Percentiles rank a stretch among this genome's conserved stretches.
Conservation (phyloP, 1,140 invertebrate genomes). For the Tetramorium parvispinum region DNA sequence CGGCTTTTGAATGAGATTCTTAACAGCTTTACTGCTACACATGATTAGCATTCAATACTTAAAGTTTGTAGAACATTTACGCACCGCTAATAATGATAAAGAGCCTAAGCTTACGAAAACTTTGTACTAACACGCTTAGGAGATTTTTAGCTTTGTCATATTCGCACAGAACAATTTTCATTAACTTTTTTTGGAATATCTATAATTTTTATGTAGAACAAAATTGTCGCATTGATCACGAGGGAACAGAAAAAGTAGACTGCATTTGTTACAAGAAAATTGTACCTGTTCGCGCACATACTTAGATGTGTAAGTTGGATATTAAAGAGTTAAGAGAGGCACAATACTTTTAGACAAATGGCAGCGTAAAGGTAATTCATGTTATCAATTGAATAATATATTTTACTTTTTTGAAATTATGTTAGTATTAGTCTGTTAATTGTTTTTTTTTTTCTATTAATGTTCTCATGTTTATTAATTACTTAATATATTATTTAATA, state of each 20-base stretch:
- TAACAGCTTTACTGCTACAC: conserved; percentile 63
- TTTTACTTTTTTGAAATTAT: not conserved
- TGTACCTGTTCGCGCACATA: conserved; percentile 67
- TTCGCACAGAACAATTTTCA: conserved; percentile 7
- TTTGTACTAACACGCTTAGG: conserved; percentile 38
- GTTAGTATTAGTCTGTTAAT: conserved; percentile 39
- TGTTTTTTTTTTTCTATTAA: conserved; percentile 37
- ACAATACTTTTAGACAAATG: not conserved
- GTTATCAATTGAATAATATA: not conserved
- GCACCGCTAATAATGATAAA: conserved; percentile 18
- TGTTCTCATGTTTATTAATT: conserved; percentile 18
- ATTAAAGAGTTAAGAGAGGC: conserved; percentile 1
- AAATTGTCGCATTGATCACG: conserved; percentile 41
- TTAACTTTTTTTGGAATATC: not conserved
- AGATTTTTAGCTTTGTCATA: conserved; percentile 3
- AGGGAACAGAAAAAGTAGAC: conserved; percentile 34
- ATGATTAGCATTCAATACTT: conserved; percentile 62
- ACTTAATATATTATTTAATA: conserved; percentile 46
- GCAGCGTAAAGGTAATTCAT: conserved; percentile 14
- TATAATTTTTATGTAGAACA: conserved; percentile 10
- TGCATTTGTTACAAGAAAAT: conserved; percentile 65
- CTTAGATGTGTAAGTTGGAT: conserved; percentile 36
- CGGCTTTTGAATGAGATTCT: conserved; percentile 54
- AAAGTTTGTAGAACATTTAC: conserved; percentile 31
- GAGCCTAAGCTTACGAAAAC: conserved; percentile 51